phyloP scores from a whole-genome alignment of 35 echinoderm and acorn worm genomes.

The Diadema setosum region DNA sequence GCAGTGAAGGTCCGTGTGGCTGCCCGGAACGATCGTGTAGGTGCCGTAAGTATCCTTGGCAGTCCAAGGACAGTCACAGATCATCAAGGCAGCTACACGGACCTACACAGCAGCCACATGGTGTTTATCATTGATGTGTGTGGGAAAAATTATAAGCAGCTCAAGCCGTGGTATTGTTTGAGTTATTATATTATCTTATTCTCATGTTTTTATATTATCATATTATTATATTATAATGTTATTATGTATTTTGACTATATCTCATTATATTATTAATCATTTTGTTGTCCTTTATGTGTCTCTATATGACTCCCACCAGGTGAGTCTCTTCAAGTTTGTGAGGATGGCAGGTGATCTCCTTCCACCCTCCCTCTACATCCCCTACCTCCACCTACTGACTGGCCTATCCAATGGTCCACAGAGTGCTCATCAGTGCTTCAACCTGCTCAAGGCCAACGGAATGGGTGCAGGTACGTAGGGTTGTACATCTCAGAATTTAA shows the following conservation, averaged over 20 bases:
- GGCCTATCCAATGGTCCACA: slow-evolving; percentile 73
- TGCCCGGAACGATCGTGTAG: too few relatives aligned
- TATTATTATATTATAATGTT: neutral
- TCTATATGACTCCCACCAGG: slow-evolving; percentile 13
- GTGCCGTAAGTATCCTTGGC: too few relatives aligned
- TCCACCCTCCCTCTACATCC: slow-evolving; percentile 84
- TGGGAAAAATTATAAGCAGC: neutral
- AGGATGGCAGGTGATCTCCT: slow-evolving; percentile 87
- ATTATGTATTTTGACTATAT: neutral
- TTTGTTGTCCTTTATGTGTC: neutral
- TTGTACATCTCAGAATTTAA: too few relatives aligned
- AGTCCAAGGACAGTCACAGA: too few relatives aligned
- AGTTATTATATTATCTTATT: neutral
- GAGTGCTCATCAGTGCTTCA: slow-evolving; percentile 89
- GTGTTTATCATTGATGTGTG: too few relatives aligned
- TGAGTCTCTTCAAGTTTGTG: slow-evolving; percentile 98
- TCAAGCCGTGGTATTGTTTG: neutral
- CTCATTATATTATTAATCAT: neutral
- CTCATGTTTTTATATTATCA: too few relatives aligned
- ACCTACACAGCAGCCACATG: too few relatives aligned
- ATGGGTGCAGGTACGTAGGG: slow-evolving; percentile 85
- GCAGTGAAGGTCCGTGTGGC: too few relatives aligned
- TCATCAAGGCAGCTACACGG: too few relatives aligned
- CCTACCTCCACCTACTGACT: slow-evolving; percentile 79
- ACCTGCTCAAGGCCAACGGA: slow-evolving; percentile 82